A percentile compares a stretch with the other conserved stretches of the same genome.
Evolutionary conservation across 2,888 invertebrate species (phyloP).

Genomic region (Polydrusus pterygomalis): DNA sequence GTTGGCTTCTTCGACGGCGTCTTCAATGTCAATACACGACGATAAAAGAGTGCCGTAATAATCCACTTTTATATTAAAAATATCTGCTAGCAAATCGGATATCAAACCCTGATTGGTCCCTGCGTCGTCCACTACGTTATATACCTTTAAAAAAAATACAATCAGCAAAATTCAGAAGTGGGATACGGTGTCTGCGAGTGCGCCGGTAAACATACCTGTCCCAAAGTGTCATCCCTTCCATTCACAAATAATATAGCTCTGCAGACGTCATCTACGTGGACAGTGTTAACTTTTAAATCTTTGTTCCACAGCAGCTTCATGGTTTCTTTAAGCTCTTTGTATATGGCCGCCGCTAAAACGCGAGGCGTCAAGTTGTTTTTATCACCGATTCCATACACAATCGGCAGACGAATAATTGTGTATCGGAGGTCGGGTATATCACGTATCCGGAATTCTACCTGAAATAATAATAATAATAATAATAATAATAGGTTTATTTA

Average conservation of each 20-base stretch:
- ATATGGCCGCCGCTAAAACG: slow-evolving; percentile 89
- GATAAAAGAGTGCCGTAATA: slow-evolving; percentile 90
- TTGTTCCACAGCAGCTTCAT: slow-evolving; percentile 95
- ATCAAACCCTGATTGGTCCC: slow-evolving; percentile 90
- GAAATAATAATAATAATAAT: too few species aligned
- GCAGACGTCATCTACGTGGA: slow-evolving; percentile 90
- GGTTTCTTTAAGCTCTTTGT: slow-evolving; percentile 90
- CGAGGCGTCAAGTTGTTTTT: slow-evolving; percentile 88
- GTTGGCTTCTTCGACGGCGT: slow-evolving; percentile 91
- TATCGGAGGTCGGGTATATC: slow-evolving; percentile 82
- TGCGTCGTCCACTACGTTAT: slow-evolving; percentile 89
- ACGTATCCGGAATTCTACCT: slow-evolving; percentile 85
- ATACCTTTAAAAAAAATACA: slow-evolving; percentile 74
- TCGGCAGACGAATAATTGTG: slow-evolving; percentile 87
- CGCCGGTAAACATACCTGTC: slow-evolving; percentile 65
- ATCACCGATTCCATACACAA: slow-evolving; percentile 92
- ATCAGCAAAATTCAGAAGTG: background rate
- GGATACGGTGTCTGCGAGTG: too few species aligned
- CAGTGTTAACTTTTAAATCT: slow-evolving; percentile 88
- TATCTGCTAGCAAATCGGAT: slow-evolving; percentile 84
- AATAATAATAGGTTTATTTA: too few species aligned
- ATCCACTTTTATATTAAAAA: slow-evolving; percentile 90
- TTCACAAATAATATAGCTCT: slow-evolving; percentile 85
- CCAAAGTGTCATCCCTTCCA: slow-evolving; percentile 65
- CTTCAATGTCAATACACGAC: slow-evolving; percentile 86